A percentile compares a stretch with the other conserved stretches of the same genome.
These are phyloP conservation scores for Vultur gryphus DNA, from an alignment of 2,797 vertebrate species.

Conservation along the genomic window DNA sequence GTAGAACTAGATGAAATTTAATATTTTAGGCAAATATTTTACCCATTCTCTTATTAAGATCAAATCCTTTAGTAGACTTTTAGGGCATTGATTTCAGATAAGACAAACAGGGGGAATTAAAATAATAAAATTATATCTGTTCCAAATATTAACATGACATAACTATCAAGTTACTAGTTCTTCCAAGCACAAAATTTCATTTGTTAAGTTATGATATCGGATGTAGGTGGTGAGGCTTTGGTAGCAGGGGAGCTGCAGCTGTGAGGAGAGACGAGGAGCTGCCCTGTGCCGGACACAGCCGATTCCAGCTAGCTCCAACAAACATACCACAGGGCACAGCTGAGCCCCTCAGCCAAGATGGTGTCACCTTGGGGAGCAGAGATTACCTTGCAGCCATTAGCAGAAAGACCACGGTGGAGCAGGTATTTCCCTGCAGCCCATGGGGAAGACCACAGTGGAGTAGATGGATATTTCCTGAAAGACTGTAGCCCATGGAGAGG, in stretches of 20 bases:
- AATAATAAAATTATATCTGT: not conserved
- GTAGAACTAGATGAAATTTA: not conserved
- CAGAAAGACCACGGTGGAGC: not conserved
- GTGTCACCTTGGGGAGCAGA: rapidly evolving
- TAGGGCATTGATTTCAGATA: not conserved
- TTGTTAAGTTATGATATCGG: not conserved
- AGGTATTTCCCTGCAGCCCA: not conserved
- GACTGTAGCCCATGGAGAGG: not conserved
- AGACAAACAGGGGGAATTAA: not conserved
- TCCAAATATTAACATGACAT: not conserved
- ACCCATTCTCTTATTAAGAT: not conserved
- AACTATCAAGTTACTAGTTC: not conserved
- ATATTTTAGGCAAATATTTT: not conserved
- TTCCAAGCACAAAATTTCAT: not conserved
- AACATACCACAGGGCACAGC: rapidly evolving
- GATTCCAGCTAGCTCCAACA: rapidly evolving
- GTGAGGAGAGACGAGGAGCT: not conserved
- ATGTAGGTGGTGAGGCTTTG: not conserved
- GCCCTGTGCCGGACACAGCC: rapidly evolving
- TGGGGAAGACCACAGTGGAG: no score
- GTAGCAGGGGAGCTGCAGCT: not conserved
- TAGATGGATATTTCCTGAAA: not conserved
- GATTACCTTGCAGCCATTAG: not conserved
- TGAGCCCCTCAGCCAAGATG: no score
- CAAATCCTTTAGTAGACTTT: not conserved